Evolutionary conservation across 2,888 invertebrate species (phyloP).

Genomic region (Hypomecis punctinalis): DNA sequence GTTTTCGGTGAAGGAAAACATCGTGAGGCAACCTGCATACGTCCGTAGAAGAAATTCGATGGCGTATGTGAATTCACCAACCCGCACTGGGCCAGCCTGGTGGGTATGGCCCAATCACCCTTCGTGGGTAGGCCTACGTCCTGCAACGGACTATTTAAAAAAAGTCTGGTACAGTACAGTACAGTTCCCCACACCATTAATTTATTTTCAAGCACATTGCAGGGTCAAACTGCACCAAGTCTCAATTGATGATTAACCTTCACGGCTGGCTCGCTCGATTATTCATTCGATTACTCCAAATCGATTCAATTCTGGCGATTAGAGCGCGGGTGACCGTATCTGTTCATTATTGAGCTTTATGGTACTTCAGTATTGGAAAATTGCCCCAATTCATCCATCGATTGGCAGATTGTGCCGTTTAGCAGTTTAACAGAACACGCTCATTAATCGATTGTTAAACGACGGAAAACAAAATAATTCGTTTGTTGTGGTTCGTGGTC

Average conservation of each 20-base stretch:
- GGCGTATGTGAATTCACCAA: too few relatives aligned
- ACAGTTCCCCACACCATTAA: too few relatives aligned
- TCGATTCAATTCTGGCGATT: constrained; percentile 6
- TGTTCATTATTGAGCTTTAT: not conserved
- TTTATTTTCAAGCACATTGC: not conserved
- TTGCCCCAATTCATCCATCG: constrained; percentile 13
- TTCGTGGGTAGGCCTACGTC: too few relatives aligned
- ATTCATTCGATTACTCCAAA: constrained; percentile 12
- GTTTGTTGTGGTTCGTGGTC: too few relatives aligned
- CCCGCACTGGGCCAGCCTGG: too few relatives aligned
- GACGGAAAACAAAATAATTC: too few relatives aligned
- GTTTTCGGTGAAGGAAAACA: too few relatives aligned
- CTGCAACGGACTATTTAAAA: too few relatives aligned
- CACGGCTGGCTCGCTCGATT: constrained; percentile 11
- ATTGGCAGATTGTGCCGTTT: constrained; percentile 9
- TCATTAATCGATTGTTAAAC: not conserved
- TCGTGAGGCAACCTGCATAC: too few relatives aligned
- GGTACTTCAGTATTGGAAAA: constrained; percentile 10
- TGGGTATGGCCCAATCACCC: too few relatives aligned
- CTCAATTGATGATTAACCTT: constrained; percentile 10
- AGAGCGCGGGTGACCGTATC: constrained; percentile 3
- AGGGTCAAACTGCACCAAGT: not conserved
- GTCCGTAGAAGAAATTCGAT: too few relatives aligned
- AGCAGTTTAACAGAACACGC: not conserved
- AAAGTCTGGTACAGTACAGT: too few relatives aligned